Conservation (phyloP, 2,113 vertebrate species). For the Centropus unirufus region DNA sequence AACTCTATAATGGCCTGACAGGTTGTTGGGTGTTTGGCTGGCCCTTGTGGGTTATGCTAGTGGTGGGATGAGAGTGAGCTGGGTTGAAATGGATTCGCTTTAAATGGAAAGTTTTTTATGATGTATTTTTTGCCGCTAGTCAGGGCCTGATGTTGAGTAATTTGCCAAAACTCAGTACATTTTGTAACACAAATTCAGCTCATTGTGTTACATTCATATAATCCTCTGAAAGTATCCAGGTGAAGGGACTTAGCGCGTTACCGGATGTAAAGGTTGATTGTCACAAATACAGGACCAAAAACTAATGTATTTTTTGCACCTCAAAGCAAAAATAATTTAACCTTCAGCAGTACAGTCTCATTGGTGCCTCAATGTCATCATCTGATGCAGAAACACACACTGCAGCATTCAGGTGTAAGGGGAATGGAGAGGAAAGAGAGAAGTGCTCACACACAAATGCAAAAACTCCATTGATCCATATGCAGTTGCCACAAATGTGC, state of each 20-base stretch:
- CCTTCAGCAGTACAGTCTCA: not conserved
- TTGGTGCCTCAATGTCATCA: not conserved
- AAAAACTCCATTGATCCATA: not conserved
- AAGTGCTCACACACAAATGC: not conserved
- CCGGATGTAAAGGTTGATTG: too few relatives aligned
- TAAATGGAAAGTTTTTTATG: not conserved
- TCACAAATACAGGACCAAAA: too few relatives aligned
- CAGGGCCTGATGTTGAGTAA: too few relatives aligned
- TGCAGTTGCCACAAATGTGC: not conserved
- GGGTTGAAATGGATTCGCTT: not conserved
- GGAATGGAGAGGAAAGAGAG: not conserved
- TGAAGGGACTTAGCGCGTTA: too few relatives aligned
- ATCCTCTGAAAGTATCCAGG: too few relatives aligned
- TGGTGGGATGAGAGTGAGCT: not conserved
- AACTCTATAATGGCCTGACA: not conserved
- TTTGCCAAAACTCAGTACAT: too few relatives aligned
- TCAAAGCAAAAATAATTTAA: too few relatives aligned
- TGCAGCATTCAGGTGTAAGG: not conserved
- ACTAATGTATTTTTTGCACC: too few relatives aligned
- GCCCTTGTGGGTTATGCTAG: not conserved
- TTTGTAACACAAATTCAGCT: too few relatives aligned
- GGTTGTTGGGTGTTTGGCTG: not conserved
- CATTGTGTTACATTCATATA: too few relatives aligned
- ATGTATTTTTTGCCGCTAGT: too few relatives aligned
- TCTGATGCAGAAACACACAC: not conserved